These are phyloP conservation scores for Tachysurus vachellii DNA, from an alignment of 2,113 vertebrate species.

Conservation along the genomic window DNA sequence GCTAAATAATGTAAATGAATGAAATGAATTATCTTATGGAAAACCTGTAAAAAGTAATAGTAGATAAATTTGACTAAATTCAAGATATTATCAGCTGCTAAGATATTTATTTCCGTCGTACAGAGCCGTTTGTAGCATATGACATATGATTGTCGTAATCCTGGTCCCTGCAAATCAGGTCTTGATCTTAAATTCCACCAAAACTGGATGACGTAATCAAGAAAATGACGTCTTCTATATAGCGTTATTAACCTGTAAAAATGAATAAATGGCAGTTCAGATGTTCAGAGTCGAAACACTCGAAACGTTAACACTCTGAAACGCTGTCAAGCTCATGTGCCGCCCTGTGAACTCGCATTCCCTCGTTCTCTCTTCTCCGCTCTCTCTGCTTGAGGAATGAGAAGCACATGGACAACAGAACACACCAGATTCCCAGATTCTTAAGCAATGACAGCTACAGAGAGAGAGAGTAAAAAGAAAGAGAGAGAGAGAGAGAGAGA, in stretches of 20 bases:
- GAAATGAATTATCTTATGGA: too few relatives aligned
- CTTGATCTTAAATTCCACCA: not conserved
- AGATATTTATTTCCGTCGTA: not conserved
- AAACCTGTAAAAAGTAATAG: too few relatives aligned
- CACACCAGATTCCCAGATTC: constrained; percentile 54
- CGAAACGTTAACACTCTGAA: not conserved
- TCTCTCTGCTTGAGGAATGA: constrained; percentile 50
- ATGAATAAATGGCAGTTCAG: constrained; percentile 2
- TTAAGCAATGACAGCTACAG: constrained; percentile 59
- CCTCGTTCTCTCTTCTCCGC: not conserved
- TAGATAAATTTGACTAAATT: too few relatives aligned
- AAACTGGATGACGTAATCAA: not conserved
- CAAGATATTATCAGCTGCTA: too few relatives aligned
- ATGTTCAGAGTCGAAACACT: constrained; percentile 7
- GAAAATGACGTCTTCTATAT: not conserved
- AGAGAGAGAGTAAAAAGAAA: not conserved
- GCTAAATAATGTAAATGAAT: too few relatives aligned
- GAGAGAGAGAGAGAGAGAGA: too few relatives aligned
- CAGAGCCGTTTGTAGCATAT: not conserved
- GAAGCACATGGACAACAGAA: constrained; percentile 60
- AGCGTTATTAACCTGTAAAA: not conserved
- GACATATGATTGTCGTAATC: not conserved
- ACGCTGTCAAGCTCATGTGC: not conserved
- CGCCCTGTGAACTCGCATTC: not conserved
- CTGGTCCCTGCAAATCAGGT: too few relatives aligned